Base-by-base conservation (phyloP, 1,140 invertebrate species). In the Leptoteleia sp. region DNA sequence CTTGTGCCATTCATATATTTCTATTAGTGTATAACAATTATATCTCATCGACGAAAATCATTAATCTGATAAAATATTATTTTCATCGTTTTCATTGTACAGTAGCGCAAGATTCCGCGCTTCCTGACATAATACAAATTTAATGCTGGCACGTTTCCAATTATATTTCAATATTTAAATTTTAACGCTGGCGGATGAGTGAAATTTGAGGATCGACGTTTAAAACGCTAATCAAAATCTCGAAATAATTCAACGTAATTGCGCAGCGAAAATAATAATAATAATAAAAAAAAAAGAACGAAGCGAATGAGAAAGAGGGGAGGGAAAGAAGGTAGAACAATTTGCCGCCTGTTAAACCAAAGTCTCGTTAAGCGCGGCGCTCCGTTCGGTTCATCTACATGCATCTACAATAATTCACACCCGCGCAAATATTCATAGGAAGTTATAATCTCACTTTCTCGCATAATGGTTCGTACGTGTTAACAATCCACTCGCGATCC, bases 401-500 rank as follows among this genome's bases (percentile, higher is more conserved):
- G 25, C 31, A 52, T 25, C 15, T 12, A 33, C 15, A 52, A 48
- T 29, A 25, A 31, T 70, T 64, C 40, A 42, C 59, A 50, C 35
- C 43, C 43, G 40, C 31, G 40, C 38, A 76, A 57, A 68, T 62
- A 55, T 62, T 47, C 55, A 45, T 45, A 43, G 55, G 42, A 57
- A 50, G 38, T 47, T 64, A 37, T 35, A 50, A 62, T 76, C 57
- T 64, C 42, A 48, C 73, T 76, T 76, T 76, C 73, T 72, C 68
- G 61, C 67, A 57, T 73, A 64, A 64, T 71, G 59, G 65, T 27
- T 43, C 22, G 48, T 57, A 52, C 33, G 48, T 29, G 57, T 62
- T 68, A 81, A 73, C 80, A 80, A 79, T 80, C 70, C 35, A 40
- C 57, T 61, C 73, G 29, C 52, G 75, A 80, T 81, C 67, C 59